Percentiles rank a stretch among this genome's conserved stretches.
Conservation (phyloP, 2,888 invertebrate genomes). For the Thereva nobilitata region DNA sequence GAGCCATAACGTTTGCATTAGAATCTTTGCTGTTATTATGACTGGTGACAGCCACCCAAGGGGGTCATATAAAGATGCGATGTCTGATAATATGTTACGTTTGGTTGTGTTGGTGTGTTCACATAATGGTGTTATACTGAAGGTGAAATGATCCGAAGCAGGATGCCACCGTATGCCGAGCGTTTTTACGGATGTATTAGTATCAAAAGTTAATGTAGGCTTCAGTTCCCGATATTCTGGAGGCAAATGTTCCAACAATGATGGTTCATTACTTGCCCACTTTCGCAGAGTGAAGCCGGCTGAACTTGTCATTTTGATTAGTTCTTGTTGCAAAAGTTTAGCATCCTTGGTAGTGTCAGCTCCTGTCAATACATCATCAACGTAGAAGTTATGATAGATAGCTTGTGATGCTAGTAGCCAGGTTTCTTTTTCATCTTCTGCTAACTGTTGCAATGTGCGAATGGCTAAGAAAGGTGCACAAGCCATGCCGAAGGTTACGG, state of each 20-base stretch:
- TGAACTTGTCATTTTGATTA: neutral
- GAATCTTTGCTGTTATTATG: neutral
- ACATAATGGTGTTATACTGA: neutral
- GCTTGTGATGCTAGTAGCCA: slow-evolving; percentile 7
- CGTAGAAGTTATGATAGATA: neutral
- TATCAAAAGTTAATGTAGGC: neutral
- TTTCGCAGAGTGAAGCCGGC: slow-evolving; percentile 9
- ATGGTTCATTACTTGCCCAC: neutral
- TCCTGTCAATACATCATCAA: neutral
- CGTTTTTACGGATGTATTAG: neutral
- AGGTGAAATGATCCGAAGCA: slow-evolving; percentile 10
- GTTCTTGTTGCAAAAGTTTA: neutral
- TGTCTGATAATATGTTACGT: slow-evolving; percentile 14
- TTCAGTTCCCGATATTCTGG: neutral
- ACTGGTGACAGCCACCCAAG: neutral
- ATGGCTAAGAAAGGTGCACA: too few relatives aligned
- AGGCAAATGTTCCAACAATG: neutral
- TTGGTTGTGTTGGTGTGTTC: neutral
- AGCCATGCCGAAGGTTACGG: too few relatives aligned
- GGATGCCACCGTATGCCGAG: slow-evolving; percentile 11
- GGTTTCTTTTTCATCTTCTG: neutral
- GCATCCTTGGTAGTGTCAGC: slow-evolving; percentile 5
- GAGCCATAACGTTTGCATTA: neutral
- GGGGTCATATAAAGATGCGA: slow-evolving; percentile 15
- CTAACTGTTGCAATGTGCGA: neutral